Conservation (phyloP, 1,140 invertebrate species). For the Drosophila auraria region DNA sequence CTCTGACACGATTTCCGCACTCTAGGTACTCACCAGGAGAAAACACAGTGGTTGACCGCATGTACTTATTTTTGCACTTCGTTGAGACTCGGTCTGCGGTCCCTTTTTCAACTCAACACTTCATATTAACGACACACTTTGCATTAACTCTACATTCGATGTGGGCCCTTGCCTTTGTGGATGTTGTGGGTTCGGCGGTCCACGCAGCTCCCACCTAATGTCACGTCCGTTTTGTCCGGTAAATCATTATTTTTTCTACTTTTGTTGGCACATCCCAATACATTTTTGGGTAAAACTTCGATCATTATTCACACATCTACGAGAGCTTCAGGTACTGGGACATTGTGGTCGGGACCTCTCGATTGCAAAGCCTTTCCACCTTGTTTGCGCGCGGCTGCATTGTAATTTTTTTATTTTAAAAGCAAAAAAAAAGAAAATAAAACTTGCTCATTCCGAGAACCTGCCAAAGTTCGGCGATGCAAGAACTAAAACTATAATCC, state of each 20-base stretch:
- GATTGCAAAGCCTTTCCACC: constrained; percentile 21
- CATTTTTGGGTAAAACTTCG: constrained; percentile 5
- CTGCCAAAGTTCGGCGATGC: constrained; percentile 21
- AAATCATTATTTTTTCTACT: constrained; percentile 3
- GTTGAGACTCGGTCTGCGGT: constrained; percentile 36
- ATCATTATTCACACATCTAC: constrained; percentile 31
- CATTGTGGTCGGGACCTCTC: constrained; percentile 32
- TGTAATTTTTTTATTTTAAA: constrained; percentile 12
- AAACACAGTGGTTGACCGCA: constrained; percentile 49
- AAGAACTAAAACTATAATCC: constrained; percentile 29
- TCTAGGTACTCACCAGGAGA: constrained; percentile 22
- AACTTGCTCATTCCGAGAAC: constrained; percentile 7
- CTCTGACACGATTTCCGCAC: neutral
- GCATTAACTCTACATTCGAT: constrained; percentile 25
- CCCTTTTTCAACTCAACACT: constrained; percentile 41
- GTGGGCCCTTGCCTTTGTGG: constrained; percentile 32
- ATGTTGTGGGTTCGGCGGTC: constrained; percentile 15
- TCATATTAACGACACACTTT: constrained; percentile 45
- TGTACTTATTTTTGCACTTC: constrained; percentile 40
- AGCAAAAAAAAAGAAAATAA: neutral
- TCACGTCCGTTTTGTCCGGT: constrained; percentile 41
- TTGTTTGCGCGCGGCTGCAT: constrained; percentile 6
- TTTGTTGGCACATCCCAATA: constrained; percentile 20
- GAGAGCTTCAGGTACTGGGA: constrained; percentile 11
- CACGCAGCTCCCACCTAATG: constrained; percentile 14